Evolutionary conservation across 2,888 invertebrate genomes (phyloP).

Genomic region (Sesia apiformis): DNA sequence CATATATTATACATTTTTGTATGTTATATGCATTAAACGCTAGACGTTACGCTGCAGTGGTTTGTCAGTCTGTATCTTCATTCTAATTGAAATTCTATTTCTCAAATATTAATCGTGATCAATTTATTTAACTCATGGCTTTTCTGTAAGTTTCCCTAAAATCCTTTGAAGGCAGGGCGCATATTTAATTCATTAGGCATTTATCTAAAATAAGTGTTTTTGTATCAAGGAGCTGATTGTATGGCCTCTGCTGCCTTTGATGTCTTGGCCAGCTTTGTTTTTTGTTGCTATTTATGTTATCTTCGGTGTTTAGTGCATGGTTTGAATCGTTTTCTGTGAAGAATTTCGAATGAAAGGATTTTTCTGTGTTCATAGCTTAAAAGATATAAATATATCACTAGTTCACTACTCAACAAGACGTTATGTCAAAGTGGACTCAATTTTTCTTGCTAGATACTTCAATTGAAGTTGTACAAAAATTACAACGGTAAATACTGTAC

Average conservation of each 20-base stretch:
- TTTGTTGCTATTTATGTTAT: conserved; percentile 44
- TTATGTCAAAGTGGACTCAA: not conserved
- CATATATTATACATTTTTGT: too few species aligned
- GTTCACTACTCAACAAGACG: too few species aligned
- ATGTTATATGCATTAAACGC: too few species aligned
- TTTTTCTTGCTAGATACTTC: not conserved
- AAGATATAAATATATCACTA: too few species aligned
- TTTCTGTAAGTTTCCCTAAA: conserved; percentile 16
- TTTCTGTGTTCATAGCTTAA: too few species aligned
- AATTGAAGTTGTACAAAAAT: too few species aligned
- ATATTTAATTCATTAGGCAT: conserved; percentile 24
- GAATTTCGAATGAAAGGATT: not conserved
- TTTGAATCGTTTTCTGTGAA: conserved; percentile 1
- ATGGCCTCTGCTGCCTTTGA: conserved; percentile 62
- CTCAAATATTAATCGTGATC: too few species aligned
- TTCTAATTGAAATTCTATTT: not conserved
- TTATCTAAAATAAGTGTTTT: conserved; percentile 1
- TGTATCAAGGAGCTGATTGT: conserved; percentile 36
- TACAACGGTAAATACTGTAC: too few species aligned
- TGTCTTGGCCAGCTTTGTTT: conserved; percentile 66
- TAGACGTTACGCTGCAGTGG: not conserved
- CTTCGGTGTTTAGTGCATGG: conserved; percentile 54
- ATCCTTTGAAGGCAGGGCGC: conserved; percentile 66
- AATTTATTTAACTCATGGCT: not conserved
- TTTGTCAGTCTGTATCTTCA: not conserved